Conservation (phyloP, 2,797 vertebrate species). For the Mycteria americana region DNA sequence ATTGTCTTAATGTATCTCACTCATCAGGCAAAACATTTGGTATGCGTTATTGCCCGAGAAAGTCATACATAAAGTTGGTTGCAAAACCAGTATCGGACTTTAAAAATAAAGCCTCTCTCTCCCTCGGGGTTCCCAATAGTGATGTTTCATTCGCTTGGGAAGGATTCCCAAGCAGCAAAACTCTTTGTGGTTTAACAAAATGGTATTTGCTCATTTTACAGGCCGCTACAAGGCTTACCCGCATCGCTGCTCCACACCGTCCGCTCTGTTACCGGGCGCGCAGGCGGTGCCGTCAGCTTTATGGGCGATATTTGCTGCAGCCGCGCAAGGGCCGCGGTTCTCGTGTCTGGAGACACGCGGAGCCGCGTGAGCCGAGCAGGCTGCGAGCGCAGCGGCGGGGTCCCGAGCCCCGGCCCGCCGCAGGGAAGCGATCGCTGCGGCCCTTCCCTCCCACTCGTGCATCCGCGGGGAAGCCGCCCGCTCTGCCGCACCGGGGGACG, state of each 20-base stretch:
- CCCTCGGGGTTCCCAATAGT: not conserved
- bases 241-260: fast-evolving
- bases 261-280: fast-evolving
- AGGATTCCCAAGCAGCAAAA: not conserved
- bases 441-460: too few relatives aligned
- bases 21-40: not conserved
- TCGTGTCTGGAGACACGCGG: too few relatives aligned
- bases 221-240: fast-evolving
- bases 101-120: too few relatives aligned
- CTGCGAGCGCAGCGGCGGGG: too few relatives aligned
- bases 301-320: fast-evolving
- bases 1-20: not conserved
- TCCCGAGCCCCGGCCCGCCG: too few relatives aligned
- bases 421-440: too few relatives aligned
- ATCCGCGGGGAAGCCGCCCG: too few relatives aligned
- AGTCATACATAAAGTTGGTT: too few relatives aligned
- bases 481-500: too few relatives aligned
- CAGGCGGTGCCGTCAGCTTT: fast-evolving
- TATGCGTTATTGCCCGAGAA: not conserved
- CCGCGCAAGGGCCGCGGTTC: too few relatives aligned
- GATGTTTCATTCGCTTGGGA: not conserved
- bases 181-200: fast-evolving
- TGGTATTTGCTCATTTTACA: fast-evolving
- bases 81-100: not conserved
- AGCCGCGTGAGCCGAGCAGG: too few relatives aligned